phyloP scores from a whole-genome alignment of 2,113 vertebrate species.

The Cheirogaleus medius region DNA sequence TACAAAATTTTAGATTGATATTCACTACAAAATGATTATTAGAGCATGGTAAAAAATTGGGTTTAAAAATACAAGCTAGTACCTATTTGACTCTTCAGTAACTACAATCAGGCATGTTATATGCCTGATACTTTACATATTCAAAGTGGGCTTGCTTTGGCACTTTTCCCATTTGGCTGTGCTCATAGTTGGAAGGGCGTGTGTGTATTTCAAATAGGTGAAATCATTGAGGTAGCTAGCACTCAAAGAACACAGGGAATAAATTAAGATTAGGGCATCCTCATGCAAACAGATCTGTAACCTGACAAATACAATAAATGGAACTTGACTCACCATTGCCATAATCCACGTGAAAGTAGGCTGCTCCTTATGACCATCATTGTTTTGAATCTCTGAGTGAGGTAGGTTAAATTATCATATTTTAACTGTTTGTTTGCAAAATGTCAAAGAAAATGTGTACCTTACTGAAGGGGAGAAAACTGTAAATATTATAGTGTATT shows the following conservation, averaged over 20 bases:
- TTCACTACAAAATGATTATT: background rate
- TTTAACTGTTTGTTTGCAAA: background rate
- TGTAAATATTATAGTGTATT: background rate
- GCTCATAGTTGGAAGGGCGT: background rate
- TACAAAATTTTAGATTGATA: background rate
- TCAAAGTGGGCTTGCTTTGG: background rate
- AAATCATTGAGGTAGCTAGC: background rate
- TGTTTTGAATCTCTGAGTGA: background rate
- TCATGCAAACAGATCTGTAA: background rate
- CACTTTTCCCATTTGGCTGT: background rate
- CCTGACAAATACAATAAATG: background rate
- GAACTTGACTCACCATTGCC: background rate
- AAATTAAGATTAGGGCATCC: background rate
- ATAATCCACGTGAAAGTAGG: background rate
- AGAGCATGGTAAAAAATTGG: background rate
- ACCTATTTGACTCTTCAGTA: background rate
- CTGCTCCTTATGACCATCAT: background rate
- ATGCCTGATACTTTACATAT: background rate
- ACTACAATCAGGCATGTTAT: background rate
- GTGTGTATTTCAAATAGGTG: conserved; percentile 29
- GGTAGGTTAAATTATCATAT: background rate
- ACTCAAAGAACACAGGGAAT: background rate
- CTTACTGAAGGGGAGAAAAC: background rate
- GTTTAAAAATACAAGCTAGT: background rate
- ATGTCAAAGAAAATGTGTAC: background rate